phyloP scores from a whole-genome alignment of 2,888 invertebrate species.

The Zaprionus bogoriensis region DNA sequence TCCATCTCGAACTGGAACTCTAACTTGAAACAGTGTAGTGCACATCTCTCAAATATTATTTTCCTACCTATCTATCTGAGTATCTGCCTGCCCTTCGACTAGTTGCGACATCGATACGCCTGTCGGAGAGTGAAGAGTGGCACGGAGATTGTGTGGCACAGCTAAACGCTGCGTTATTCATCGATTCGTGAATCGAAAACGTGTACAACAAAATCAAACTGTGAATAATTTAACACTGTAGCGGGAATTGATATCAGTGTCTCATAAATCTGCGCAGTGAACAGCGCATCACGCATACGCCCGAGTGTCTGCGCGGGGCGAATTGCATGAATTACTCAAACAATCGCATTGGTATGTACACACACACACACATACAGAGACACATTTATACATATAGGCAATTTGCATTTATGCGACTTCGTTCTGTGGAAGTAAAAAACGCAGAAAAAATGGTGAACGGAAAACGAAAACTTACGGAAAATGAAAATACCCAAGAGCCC shows the following conservation, averaged over 20 bases:
- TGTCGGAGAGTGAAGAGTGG: neutral
- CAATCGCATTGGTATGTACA: neutral
- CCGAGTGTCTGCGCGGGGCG: neutral
- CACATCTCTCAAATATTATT: too few relatives aligned
- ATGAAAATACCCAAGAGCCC: neutral
- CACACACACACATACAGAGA: neutral
- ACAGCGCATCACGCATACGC: neutral
- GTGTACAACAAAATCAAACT: neutral
- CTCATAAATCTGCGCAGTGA: neutral
- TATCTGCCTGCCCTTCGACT: neutral
- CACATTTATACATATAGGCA: too few relatives aligned
- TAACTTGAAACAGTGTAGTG: neutral
- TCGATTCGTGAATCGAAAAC: neutral
- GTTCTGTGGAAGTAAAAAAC: neutral
- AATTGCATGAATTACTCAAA: constrained; percentile 15
- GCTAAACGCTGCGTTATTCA: neutral
- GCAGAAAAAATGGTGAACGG: neutral
- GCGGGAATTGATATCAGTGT: constrained; percentile 5
- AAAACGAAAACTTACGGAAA: neutral
- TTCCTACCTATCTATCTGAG: too few relatives aligned
- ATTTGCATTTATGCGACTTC: constrained; percentile 2
- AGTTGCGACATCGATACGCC: neutral
- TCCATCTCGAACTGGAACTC: neutral
- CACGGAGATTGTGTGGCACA: neutral
- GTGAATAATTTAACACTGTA: neutral